Percentiles rank a stretch among this genome's conserved stretches.
Evolutionary conservation across 2,888 invertebrate genomes (phyloP).

Genomic region (Plagodis pulveraria): DNA sequence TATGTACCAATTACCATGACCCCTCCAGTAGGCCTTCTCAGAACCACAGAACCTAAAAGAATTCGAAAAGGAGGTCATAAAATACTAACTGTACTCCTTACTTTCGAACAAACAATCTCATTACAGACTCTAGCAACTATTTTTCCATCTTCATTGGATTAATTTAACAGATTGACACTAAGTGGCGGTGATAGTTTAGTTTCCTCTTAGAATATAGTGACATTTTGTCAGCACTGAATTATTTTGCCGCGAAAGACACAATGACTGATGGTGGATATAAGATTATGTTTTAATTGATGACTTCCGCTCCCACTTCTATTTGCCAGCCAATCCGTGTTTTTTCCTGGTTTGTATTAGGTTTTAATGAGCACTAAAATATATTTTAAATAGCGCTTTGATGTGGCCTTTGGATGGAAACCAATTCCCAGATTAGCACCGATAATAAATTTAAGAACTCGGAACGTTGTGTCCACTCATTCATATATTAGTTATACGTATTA

Average conservation of each 20-base stretch:
- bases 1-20: too few relatives aligned
- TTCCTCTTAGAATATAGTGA: background rate
- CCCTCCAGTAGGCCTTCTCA: too few relatives aligned
- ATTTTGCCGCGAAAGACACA: conserved; percentile 4
- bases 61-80: too few relatives aligned
- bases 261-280: conserved; percentile 15
- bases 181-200: background rate
- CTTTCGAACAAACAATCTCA: too few relatives aligned
- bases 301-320: conserved; percentile 17
- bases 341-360: conserved; percentile 27
- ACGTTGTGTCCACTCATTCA: conserved; percentile 13
- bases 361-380: conserved; percentile 26
- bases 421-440: conserved; percentile 18
- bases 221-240: conserved; percentile 3
- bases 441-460: conserved; percentile 16
- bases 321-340: conserved; percentile 6
- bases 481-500: too few relatives aligned
- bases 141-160: too few relatives aligned
- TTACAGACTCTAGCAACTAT: too few relatives aligned
- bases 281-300: conserved; percentile 21
- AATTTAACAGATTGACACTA: too few relatives aligned
- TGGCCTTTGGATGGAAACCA: conserved; percentile 29
- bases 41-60: too few relatives aligned
- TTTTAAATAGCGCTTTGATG: conserved; percentile 24
- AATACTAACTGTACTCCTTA: too few relatives aligned